Conservation (phyloP, 2,888 invertebrate genomes). For the Eristalinus aeneus region DNA sequence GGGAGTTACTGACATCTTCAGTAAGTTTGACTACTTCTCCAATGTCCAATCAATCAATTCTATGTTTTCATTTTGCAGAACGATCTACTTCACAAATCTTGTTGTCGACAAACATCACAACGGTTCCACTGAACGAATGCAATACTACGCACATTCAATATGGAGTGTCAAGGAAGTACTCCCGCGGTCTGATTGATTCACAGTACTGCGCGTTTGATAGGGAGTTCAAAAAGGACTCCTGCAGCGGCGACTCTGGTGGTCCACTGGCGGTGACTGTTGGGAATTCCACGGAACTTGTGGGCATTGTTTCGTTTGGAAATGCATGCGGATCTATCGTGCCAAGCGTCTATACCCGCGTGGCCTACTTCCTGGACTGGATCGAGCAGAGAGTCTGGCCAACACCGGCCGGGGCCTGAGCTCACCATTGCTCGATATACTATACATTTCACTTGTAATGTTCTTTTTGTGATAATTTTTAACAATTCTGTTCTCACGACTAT, state of each 20-base stretch:
- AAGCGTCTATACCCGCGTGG: conserved; percentile 69
- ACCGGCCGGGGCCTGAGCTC: neutral
- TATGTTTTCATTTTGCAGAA: no score
- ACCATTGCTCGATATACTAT: neutral
- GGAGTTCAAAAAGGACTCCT: conserved; percentile 64
- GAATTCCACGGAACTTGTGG: conserved; percentile 56
- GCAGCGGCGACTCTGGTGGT: conserved; percentile 72
- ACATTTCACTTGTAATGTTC: neutral
- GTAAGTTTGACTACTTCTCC: neutral
- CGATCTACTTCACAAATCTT: conserved; percentile 57
- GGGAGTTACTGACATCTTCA: conserved; percentile 71
- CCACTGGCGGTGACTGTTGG: conserved; percentile 66
- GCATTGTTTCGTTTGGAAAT: conserved; percentile 72
- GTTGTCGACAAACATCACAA: conserved; percentile 72
- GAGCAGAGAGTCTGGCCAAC: conserved; percentile 73
- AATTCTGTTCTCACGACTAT: neutral
- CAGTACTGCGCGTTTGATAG: conserved; percentile 73
- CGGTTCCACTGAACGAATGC: conserved; percentile 58
- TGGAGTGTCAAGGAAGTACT: conserved; percentile 31
- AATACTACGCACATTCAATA: conserved; percentile 49
- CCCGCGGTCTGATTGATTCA: conserved; percentile 52
- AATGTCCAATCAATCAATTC: conserved; percentile 17
- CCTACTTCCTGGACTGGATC: conserved; percentile 73
- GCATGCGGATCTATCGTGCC: conserved; percentile 62
- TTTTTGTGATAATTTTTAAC: neutral